Conservation (phyloP, 2,113 vertebrate genomes). For the Indicator maculatus region DNA sequence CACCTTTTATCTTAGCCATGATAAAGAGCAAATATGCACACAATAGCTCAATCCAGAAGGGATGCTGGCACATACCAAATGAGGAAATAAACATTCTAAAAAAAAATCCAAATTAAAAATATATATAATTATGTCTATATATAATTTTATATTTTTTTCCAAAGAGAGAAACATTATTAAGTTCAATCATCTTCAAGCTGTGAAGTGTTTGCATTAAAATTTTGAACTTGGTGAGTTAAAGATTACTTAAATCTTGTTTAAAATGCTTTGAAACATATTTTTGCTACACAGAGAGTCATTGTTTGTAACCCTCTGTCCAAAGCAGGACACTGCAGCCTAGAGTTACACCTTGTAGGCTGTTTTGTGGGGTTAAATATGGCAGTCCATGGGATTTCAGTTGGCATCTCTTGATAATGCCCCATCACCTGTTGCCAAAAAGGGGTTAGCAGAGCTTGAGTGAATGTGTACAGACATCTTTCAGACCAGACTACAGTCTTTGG, state of each 20-base stretch:
- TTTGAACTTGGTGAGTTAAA: neutral
- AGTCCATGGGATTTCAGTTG: neutral
- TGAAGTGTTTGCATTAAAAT: neutral
- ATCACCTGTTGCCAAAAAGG: neutral
- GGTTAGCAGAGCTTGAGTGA: neutral
- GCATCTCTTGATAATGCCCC: neutral
- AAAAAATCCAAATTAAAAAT: neutral
- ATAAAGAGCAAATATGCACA: neutral
- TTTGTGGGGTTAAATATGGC: accelerated
- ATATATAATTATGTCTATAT: too few relatives aligned
- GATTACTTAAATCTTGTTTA: neutral
- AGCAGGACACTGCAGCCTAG: neutral
- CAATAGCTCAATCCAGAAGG: neutral
- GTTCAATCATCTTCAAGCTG: neutral
- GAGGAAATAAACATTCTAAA: neutral
- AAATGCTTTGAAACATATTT: neutral
- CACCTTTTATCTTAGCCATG: neutral
- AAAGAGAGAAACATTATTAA: neutral
- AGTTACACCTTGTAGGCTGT: neutral
- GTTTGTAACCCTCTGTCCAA: accelerated
- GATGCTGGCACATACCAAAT: neutral
- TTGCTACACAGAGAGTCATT: neutral
- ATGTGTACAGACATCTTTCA: neutral
- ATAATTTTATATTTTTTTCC: too few relatives aligned
- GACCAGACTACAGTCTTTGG: neutral